Conservation (phyloP, 2,113 vertebrate genomes). For the Hymenochirus boettgeri region DNA sequence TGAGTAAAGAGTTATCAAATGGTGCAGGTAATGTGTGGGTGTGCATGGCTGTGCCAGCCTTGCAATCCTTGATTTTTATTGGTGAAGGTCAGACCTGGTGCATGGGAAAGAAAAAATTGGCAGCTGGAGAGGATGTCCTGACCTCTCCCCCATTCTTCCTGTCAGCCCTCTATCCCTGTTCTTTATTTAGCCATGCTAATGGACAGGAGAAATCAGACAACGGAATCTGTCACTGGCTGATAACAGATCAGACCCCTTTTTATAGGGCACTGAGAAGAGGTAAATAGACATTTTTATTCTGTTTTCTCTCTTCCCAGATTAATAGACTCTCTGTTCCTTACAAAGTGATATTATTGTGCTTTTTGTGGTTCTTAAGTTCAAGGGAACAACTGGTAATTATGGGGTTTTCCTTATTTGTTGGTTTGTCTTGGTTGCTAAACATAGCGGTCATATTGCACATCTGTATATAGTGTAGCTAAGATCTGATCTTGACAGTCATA, state of each 20-base stretch:
- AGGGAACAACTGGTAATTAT: too few relatives aligned
- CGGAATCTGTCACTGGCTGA: conserved; percentile 73
- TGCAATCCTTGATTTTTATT: conserved; percentile 53
- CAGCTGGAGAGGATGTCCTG: conserved; percentile 80
- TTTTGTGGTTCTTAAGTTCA: too few relatives aligned
- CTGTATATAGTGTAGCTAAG: too few relatives aligned
- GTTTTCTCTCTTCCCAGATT: too few relatives aligned
- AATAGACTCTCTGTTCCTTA: too few relatives aligned
- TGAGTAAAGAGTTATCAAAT: conserved; percentile 14
- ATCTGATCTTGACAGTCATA: too few relatives aligned
- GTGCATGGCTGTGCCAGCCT: conserved; percentile 50
- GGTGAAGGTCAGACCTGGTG: conserved; percentile 76
- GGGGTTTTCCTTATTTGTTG: too few relatives aligned
- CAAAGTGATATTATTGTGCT: too few relatives aligned
- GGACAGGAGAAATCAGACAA: conserved; percentile 66
- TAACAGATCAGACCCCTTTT: conserved; percentile 61
- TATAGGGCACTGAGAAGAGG: neutral
- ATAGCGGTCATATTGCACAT: too few relatives aligned
- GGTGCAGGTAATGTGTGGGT: conserved; percentile 35
- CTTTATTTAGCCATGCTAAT: conserved; percentile 73
- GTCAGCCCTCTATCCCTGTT: conserved; percentile 60
- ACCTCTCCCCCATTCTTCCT: conserved; percentile 63
- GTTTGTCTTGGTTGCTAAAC: too few relatives aligned
- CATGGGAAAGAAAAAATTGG: conserved; percentile 84
- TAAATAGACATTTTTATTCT: too few relatives aligned